Base-by-base conservation (phyloP, 1,140 invertebrate species). In the Macrobrachium rosenbergii region DNA sequence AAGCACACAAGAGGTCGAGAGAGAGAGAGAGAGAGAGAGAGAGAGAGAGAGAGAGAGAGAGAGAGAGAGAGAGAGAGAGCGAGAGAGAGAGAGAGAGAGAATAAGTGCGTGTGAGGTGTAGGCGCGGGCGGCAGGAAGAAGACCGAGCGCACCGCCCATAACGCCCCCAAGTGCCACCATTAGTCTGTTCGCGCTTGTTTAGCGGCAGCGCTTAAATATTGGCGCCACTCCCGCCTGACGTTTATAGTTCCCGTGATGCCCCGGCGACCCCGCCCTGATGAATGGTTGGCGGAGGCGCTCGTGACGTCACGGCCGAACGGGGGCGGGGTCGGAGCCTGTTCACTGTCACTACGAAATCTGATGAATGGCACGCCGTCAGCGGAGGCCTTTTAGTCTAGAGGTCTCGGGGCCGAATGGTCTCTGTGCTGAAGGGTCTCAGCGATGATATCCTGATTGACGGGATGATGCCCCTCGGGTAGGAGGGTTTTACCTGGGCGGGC, bases 11-110 rank as follows among this genome's bases (percentile, higher is more conserved):
- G n/a, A n/a, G n/a, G n/a, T n/a, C n/a, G 78, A 62, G 77, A 79
- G 77, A 79, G 77, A 62, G 77, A 79, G 77, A 79, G 77, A 79
- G 77, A 79, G 77, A 79, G 77, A 79, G 77, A 79, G 77, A 79
- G 59, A 67, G 19, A 64, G 58, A 63, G 59, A 43, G 78, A 64
- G 60, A 64, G 78, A 62, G 77, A 79, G 77, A 79, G 77, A 62
- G 77, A 79, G 77, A 79, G 77, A 79, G 77, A 79, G 77, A 79
- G 77, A 79, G 77, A 79, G 77, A 79, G 59, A 62, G 45, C 45
- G 52, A 19, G 43, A 78, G 76, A 78, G 10, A 59, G 19, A 76
- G 28, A 76, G 73, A 43, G 73, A 76, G 28, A 52, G 73, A 76
- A 12, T 12, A 10, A 77, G 75, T 45, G 17, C 10, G 19, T 21